phyloP scores from a whole-genome alignment of 2,888 invertebrate species.

The Polia nebulosa region DNA sequence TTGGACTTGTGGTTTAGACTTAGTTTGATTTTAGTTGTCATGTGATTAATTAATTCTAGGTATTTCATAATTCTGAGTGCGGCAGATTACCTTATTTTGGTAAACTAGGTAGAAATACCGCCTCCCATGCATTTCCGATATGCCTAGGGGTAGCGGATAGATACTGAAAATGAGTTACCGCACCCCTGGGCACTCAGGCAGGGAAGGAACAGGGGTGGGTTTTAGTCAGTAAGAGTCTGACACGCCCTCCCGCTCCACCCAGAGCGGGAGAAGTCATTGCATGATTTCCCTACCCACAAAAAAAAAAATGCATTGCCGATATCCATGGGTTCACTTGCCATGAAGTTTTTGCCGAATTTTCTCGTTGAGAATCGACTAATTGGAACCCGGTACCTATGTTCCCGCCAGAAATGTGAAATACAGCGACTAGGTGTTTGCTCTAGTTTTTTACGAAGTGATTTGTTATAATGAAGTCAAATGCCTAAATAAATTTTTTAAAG shows the following conservation, averaged over 20 bases:
- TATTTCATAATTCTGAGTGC: background rate
- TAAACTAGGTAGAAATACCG: background rate
- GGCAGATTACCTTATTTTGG: background rate
- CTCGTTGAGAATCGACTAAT: slow-evolving; percentile 15
- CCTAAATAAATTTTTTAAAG: background rate
- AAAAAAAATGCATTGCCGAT: background rate
- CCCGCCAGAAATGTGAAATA: slow-evolving; percentile 6
- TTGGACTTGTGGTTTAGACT: too few relatives aligned
- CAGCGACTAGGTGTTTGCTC: background rate
- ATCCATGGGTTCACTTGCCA: background rate
- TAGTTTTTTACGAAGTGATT: background rate
- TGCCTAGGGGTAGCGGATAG: too few relatives aligned
- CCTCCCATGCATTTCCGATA: background rate
- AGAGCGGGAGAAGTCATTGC: too few relatives aligned
- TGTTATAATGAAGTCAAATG: background rate
- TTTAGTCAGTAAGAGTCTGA: too few relatives aligned
- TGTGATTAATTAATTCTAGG: background rate
- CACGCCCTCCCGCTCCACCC: too few relatives aligned
- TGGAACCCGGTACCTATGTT: slow-evolving; percentile 8
- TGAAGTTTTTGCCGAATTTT: background rate
- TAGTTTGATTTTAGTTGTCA: too few relatives aligned
- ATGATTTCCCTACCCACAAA: background rate
- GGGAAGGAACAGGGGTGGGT: too few relatives aligned
- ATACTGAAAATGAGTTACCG: too few relatives aligned
- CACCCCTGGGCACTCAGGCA: too few relatives aligned